Evolutionary conservation across 2,797 vertebrate genomes (phyloP), one percentile per base, ranked within the genome.

Genomic region (Anguilla pacifica): DNA sequence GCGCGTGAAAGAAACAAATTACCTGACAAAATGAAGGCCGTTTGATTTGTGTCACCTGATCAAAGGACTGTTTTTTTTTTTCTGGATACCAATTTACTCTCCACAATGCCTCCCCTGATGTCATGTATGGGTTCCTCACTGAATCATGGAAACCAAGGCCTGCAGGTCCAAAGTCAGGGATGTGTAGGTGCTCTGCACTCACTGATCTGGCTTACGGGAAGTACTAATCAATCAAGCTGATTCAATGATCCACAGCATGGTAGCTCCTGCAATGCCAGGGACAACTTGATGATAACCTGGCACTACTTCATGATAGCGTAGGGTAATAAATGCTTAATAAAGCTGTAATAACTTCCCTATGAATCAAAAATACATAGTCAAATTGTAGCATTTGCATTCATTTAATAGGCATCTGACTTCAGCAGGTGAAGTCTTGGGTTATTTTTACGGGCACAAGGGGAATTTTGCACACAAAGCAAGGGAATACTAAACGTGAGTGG

Each of bases 271-370:
- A 31, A 74, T 74, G 3, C 17, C 70, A 74, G n/a, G 64, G 25
- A 70, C 25, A 70, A 70, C 64, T n/a, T n/a, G 25, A n/a, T 70
- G n/a, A 70, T n/a, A 70, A 70, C 64, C 57, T n/a, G n/a, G n/a
- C n/a, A n/a, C 25, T 2, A 70, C 25, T 70, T n/a, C 64, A 70
- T 10, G 2, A 70, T 28, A 70, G 9, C 9, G 9, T 3, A 70
- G 64, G 64, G n/a, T 70, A 11, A n/a, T 70, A 70, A 70, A 70
- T n/a, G 64, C 25, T 70, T 70, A 70, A 70, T n/a, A 70, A 70
- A 70, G 25, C 25, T n/a, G 9, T 28, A n/a, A 70, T n/a, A 28
- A 28, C 25, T 28, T 70, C 64, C 28, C 64, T 70, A 70, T 70
- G 25, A 70, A 22, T 25, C 59, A 64, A 19, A 64, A 22, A 70